These are phyloP conservation scores for Lutraria rhynchaena DNA, from an alignment of 1,140 invertebrate genomes.

Conservation along the genomic window DNA sequence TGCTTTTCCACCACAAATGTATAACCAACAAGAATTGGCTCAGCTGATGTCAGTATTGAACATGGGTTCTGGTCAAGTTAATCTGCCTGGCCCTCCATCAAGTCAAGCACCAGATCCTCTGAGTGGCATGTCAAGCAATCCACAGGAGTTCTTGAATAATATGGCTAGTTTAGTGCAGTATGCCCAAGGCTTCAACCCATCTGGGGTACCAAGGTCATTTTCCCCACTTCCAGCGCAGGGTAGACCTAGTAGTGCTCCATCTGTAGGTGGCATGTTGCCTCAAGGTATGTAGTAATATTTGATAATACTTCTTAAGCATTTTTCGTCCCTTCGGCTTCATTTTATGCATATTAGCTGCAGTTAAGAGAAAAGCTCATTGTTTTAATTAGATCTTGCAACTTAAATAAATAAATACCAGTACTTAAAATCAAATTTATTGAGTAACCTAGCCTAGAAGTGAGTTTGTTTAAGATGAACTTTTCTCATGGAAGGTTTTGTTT, in stretches of 20 bases:
- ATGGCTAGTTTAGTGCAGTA: conserved; percentile 68
- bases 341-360: too few species aligned
- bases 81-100: neutral
- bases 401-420: too few species aligned
- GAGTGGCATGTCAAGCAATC: conserved; percentile 22
- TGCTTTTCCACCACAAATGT: conserved; percentile 31
- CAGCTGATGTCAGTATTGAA: conserved; percentile 53
- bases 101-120: conserved; percentile 30
- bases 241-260: conserved; percentile 75
- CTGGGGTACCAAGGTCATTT: conserved; percentile 62
- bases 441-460: too few species aligned
- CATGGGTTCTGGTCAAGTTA: conserved; percentile 18
- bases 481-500: neutral
- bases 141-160: conserved; percentile 60
- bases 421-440: too few species aligned
- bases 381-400: too few species aligned
- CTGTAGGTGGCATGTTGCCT: conserved; percentile 67
- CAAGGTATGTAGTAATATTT: conserved; percentile 60
- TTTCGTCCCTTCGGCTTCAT: too few species aligned
- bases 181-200: conserved; percentile 51
- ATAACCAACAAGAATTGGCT: conserved; percentile 62
- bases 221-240: conserved; percentile 69
- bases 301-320: too few species aligned
- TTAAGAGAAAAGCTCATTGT: too few species aligned
- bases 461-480: too few species aligned